Conservation (phyloP, 2,113 vertebrate species). For the Sinosuthora webbiana region DNA sequence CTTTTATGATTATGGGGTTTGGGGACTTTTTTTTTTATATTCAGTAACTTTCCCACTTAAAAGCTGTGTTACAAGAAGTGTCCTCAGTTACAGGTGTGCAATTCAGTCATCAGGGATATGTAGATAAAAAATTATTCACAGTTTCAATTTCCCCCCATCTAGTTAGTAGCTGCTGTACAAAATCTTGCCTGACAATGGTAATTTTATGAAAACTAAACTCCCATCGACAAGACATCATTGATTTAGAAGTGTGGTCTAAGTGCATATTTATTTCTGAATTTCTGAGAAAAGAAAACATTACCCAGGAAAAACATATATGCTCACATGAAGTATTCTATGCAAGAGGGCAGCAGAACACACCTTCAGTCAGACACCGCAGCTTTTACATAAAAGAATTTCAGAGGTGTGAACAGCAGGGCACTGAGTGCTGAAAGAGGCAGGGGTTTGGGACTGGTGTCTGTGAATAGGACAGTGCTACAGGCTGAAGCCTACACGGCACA, state of each 20-base stretch:
- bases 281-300: background rate
- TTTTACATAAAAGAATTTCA: background rate
- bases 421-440: background rate
- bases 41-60: background rate
- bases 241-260: background rate
- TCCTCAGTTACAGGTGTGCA: background rate
- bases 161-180: background rate
- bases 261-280: slow-evolving; percentile 15
- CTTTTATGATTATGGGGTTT: background rate
- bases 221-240: background rate
- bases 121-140: background rate
- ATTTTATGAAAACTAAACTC: background rate
- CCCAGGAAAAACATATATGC: background rate
- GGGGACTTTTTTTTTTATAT: background rate
- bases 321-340: background rate
- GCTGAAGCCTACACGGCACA: background rate
- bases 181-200: background rate
- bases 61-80: background rate
- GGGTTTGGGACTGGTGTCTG: background rate
- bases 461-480: background rate
- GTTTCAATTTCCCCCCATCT: background rate
- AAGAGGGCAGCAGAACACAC: background rate
- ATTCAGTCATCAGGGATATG: background rate
- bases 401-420: background rate
- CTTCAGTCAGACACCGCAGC: background rate